Evolutionary conservation across 1,140 invertebrate species (phyloP), one percentile per base, ranked within the genome.

Genomic region (Sarcophaga peregrina): DNA sequence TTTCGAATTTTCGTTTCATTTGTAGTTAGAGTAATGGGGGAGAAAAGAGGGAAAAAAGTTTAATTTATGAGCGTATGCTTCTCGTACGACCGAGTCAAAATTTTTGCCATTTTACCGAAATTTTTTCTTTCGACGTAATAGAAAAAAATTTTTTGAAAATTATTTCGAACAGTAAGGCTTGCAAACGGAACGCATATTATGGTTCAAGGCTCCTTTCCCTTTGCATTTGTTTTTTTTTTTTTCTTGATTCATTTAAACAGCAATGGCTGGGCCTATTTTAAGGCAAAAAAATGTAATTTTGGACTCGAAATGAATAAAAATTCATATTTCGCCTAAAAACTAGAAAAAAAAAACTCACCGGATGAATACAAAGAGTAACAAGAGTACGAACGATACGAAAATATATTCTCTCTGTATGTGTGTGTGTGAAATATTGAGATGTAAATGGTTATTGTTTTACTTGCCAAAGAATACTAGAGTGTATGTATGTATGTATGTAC

Each of bases 241-340:
- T n/a, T n/a, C n/a, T n/a, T n/a, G 25, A 1, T 37, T 37, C 25
- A 37, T 37, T 37, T 37, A 37, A 37, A 37, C 62, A 68, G 20
- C n/a, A 20, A 20, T 20, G 9, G 54, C 54, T 7, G 6, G 17
- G 62, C 62, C 58, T 62, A 62, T 17, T 62, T 62, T 68, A 20
- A 68, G 62, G 62, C n/a, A 20, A 68, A n/a, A 68, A 4, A 37
- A 68, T 68, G 62, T 37, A 68, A 68, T 68, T 68, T 17, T 68
- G 62, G 13, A 6, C 11, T 37, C 9, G 20, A 68, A 68, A 17
- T 68, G 62, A 68, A 68, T 68, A 6, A 20, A 4, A 20, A 68
- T 68, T 20, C 62, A 68, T 68, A 20, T 68, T 68, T 20, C 25
- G 62, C 62, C 62, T 68, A 10, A 52, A 52, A 52, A 52, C 13